Evolutionary conservation across 2,888 invertebrate species (phyloP), one percentile per base, ranked within the genome.

Genomic region (Carabus problematicus): DNA sequence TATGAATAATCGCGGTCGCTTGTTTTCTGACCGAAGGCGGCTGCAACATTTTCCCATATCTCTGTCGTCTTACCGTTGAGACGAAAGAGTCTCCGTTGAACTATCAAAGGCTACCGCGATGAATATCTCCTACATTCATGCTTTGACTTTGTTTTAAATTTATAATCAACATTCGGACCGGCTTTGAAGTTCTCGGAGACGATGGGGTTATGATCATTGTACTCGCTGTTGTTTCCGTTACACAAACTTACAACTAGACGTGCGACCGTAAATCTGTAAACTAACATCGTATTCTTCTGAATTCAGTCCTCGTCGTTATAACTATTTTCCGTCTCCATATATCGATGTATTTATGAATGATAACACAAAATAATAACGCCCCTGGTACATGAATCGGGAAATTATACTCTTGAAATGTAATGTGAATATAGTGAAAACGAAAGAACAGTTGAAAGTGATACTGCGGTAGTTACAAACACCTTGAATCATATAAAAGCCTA

Each of bases 381-480:
- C 29, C 2, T 29, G 29, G 3, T 29, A 29, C 29, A 29, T 3
- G 29, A 29, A 29, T 29, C 6, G 29, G 3, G 6, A 29, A 29
- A 29, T 29, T 29, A n/a, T n/a, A n/a, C 29, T 29, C 29, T 29
- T 29, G 3, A n/a, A n/a, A n/a, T 67, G 67, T 52, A 11, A 67
- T 52, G 47, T 58, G n/a, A n/a, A n/a, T 66, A 39, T 66, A 49
- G 58, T 49, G 66, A 66, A 52, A 64, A 43, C 58, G 47, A 14
- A 59, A 67, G 67, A 60, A 67, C 59, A 54, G 60, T 60, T 67
- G 67, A 54, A 67, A 43, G 67, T 52, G 60, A 67, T 60, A 67
- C 60, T 67, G 60, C 67, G 67, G 67, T 60, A 67, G 52, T 67
- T 67, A 67, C 67, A 67, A 67, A 60, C 67, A 52, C 67, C 67